Percentiles rank a stretch among this genome's conserved stretches.
These are phyloP conservation scores for Acronicta psi DNA, from an alignment of 2,888 invertebrate species.

Conservation along the genomic window DNA sequence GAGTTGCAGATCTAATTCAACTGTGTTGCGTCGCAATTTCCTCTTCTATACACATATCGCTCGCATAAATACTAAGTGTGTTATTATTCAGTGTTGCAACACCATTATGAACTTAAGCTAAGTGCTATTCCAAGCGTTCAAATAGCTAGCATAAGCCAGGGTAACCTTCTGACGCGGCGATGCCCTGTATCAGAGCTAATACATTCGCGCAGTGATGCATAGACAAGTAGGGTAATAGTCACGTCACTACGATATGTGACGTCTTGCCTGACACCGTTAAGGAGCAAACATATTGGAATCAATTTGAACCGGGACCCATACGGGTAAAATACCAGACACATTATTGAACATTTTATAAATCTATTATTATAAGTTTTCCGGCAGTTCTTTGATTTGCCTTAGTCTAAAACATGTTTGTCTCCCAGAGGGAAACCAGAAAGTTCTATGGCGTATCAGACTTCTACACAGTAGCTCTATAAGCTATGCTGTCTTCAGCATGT, in stretches of 20 bases:
- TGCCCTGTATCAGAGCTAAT: slow-evolving; percentile 22
- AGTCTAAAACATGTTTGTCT: no score
- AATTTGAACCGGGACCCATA: not conserved
- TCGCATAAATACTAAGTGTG: no score
- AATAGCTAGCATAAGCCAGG: not conserved
- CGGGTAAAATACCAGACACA: no score
- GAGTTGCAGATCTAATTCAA: no score
- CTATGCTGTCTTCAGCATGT: no score
- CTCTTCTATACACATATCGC: no score
- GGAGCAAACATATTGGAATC: slow-evolving; percentile 6
- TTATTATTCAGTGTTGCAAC: not conserved
- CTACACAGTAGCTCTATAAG: no score
- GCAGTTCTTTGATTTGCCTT: no score
- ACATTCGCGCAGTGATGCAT: slow-evolving; percentile 27
- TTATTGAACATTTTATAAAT: no score
- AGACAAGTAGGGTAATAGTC: slow-evolving; percentile 40
- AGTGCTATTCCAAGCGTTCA: not conserved
- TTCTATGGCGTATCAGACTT: no score
- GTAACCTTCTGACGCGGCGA: slow-evolving; percentile 2
- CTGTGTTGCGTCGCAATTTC: no score
- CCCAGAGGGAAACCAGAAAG: no score
- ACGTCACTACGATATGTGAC: slow-evolving; percentile 26
- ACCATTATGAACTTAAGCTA: not conserved
- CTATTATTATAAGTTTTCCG: not conserved
- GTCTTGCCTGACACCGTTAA: slow-evolving; percentile 26